Conservation (phyloP, 1,140 invertebrate species). For the Oreohelix idahoensis region DNA sequence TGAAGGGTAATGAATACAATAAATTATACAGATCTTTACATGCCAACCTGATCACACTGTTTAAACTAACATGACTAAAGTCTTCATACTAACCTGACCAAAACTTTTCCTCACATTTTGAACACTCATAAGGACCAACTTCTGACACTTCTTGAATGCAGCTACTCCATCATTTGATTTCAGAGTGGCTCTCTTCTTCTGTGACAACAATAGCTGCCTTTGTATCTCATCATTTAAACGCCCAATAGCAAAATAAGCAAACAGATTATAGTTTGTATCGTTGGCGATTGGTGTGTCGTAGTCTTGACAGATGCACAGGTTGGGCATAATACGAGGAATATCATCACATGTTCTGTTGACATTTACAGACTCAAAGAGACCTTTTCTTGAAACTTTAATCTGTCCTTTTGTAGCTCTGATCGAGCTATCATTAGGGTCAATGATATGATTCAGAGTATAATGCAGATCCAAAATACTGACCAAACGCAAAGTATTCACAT, state of each 20-base stretch:
- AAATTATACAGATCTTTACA: too few species aligned
- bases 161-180: background rate
- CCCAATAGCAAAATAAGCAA: constrained; percentile 66
- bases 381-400: constrained; percentile 46
- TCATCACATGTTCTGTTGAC: constrained; percentile 57
- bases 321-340: constrained; percentile 62
- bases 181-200: background rate
- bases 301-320: constrained; percentile 68
- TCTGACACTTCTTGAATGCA: constrained; percentile 45
- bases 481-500: constrained; percentile 55
- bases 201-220: constrained; percentile 51
- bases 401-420: constrained; percentile 23
- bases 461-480: constrained; percentile 61
- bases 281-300: constrained; percentile 55
- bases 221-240: constrained; percentile 65
- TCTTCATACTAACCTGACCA: constrained; percentile 2
- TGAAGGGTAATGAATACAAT: too few species aligned
- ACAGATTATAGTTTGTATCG: constrained; percentile 47
- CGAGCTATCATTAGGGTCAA: background rate
- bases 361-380: constrained; percentile 58
- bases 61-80: too few species aligned
- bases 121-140: constrained; percentile 38
- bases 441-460: constrained; percentile 49
- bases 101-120: constrained; percentile 46
- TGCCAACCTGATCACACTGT: too few species aligned